Evolutionary conservation across 1,140 invertebrate species (phyloP), one percentile per base, ranked within the genome.

Genomic region (Temnothorax nylanderi): DNA sequence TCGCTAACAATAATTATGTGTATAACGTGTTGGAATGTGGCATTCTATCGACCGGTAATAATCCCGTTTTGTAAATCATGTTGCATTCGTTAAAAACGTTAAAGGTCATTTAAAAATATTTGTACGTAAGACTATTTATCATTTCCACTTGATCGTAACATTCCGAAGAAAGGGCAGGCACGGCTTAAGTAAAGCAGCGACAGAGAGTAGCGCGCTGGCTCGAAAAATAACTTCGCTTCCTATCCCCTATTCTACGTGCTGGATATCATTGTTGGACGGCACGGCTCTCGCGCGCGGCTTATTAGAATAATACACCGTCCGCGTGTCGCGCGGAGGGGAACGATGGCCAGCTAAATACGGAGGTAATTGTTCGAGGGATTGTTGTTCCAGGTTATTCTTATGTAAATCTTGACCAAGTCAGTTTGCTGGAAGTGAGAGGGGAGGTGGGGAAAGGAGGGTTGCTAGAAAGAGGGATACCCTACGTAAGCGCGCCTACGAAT

Each of bases 311-410:
- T 94, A 94, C 90, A 88, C 81, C 84, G 89, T 87, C 88, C 64
- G 88, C 80, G 87, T 87, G 88, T 90, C 54, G 87, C 49, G 85
- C 85, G 47, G 11, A 87, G 87, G 89, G 89, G 87, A 88, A 85
- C 88, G 84, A 87, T 91, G 85, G 88, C 74, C 88, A 75, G 87
- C 87, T 91, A 92, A 93, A 93, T 93, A 90, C 91, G 89, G 91
- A 89, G 92, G 93, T 94, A 94, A 95, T 94, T 94, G 92, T 94
- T 92, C 93, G 90, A 92, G 91, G 91, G 93, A 94, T 94, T 93
- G 93, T 94, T 95, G 93, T 94, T 94, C 90, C 90, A 94, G 89
- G 91, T 92, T 94, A 94, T 94, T 95, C 94, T 94, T 94, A 94
- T 95, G 94, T 94, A 94, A 94, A 95, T 94, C 94, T 94, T 93